Base-by-base conservation (phyloP, 1,140 invertebrate genomes). In the Zaprionus davidi region DNA sequence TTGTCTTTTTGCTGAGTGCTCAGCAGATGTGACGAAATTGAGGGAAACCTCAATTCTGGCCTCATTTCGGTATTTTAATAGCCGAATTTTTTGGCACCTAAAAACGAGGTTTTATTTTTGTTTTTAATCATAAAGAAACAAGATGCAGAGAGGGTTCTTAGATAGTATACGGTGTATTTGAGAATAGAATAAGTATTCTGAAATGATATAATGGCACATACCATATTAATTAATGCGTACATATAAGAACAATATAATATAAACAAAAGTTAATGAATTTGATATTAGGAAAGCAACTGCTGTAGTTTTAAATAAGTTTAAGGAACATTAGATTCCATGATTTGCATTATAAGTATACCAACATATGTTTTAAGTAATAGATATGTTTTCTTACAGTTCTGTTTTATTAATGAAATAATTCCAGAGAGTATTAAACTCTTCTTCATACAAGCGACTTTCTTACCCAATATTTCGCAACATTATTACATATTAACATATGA, bases 401-500 rank as follows among this genome's bases (percentile, higher is more conserved):
- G 12, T 15, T 44, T 2, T 7, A 15, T 7, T 3, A 46, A 44
- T 11, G 2, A 34, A 34, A 34, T 2, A 34, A 11, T 59, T 15
- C 20, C 57, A 41, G 0, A 60, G 38, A 46, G 58, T 60, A 15
- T 62, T 24, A 0, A 49, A 28, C 15, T 46, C 13, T 26, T 56
- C 7, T 15, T 1, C 20, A 28, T 31, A 9, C 26, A 15, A 17
- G 5, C 5, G 26, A 15, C 26, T 34, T 38, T 6, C n/a, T 20
- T 55, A 3, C 13, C n/a, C 20, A 2, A 17, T 22, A 7, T 41
- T 24, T 41, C 15, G 15, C 24, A 46, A 5, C n/a, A 26, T 11
- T 56, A 56, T 58, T 57, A 20, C 71, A 53, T 67, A 31, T 57
- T 59, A n/a, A 15, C 7, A 9, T 7, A 7, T 7, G 26, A 24